Conservation (phyloP, 2,888 invertebrate species). For the Lycaena phlaeas region DNA sequence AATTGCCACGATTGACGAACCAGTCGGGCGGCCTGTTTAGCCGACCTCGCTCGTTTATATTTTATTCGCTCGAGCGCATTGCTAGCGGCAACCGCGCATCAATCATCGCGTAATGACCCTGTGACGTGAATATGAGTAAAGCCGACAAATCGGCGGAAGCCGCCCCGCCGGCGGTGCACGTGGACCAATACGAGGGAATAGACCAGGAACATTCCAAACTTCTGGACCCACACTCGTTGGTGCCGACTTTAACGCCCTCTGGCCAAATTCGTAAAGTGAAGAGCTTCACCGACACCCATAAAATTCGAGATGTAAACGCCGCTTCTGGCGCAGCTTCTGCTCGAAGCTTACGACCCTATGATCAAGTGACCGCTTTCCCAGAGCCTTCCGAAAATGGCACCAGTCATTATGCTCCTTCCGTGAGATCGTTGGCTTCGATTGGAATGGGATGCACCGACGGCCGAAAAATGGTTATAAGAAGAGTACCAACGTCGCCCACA, state of each 20-base stretch:
- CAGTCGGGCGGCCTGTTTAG: conserved; percentile 70
- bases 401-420: conserved; percentile 80
- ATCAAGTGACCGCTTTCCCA: conserved; percentile 58
- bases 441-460: conserved; percentile 93
- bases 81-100: conserved; percentile 58
- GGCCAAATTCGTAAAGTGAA: conserved; percentile 68
- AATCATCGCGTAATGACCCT: conserved; percentile 60
- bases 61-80: conserved; percentile 63
- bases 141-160: conserved; percentile 51
- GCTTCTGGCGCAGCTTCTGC: conserved; percentile 65
- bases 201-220: conserved; percentile 55
- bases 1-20: conserved; percentile 66
- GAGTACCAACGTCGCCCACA: conserved; percentile 88
- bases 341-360: conserved; percentile 60
- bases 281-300: conserved; percentile 66
- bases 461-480: conserved; percentile 85
- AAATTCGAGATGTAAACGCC: conserved; percentile 53
- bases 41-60: conserved; percentile 91
- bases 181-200: conserved; percentile 50
- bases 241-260: conserved; percentile 55
- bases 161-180: conserved; percentile 60
- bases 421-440: conserved; percentile 86
- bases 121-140: conserved; percentile 66
- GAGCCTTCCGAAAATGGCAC: conserved; percentile 76
- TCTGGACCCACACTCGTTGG: conserved; percentile 42